Percentiles rank a stretch among this genome's conserved stretches.
phyloP scores from a whole-genome alignment of 64 coral and sea anemone species.

The Montipora capricornis region DNA sequence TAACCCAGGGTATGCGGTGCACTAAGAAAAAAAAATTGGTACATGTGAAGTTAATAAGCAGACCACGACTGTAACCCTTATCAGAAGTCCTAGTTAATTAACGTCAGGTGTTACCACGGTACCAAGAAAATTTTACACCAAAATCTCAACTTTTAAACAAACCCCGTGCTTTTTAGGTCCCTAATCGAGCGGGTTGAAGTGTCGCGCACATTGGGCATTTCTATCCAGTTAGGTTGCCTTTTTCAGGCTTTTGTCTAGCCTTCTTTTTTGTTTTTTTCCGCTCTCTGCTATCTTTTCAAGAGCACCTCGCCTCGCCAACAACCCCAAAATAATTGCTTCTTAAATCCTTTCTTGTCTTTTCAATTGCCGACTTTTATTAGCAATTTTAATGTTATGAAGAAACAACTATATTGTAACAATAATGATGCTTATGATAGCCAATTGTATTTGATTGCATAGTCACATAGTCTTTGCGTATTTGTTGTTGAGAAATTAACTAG shows the following conservation, averaged over 20 bases:
- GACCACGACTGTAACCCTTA: not conserved
- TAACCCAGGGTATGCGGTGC: not conserved
- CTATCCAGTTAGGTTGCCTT: no score
- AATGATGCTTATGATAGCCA: no score
- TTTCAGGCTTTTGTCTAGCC: no score
- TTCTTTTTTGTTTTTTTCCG: no score
- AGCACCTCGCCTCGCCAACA: not conserved
- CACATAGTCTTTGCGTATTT: no score
- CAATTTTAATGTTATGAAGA: no score
- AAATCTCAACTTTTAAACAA: conserved; percentile 23
- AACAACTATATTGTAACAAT: no score
- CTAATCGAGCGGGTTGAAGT: no score
- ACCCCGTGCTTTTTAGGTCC: no score
- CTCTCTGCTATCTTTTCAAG: not conserved
- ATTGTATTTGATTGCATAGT: no score
- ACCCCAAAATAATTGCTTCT: not conserved
- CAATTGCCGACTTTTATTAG: conserved; percentile 4
- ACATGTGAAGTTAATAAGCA: not conserved
- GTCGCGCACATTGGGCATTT: no score
- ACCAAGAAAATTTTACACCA: not conserved
- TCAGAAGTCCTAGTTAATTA: not conserved
- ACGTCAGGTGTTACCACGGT: not conserved
- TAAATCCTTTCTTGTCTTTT: not conserved
- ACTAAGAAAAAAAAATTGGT: not conserved
- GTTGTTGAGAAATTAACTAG: no score